Percentiles rank a stretch among this genome's conserved stretches.
These are phyloP conservation scores for Bettongia penicillata DNA, from an alignment of 2,113 vertebrate species.

Conservation along the genomic window DNA sequence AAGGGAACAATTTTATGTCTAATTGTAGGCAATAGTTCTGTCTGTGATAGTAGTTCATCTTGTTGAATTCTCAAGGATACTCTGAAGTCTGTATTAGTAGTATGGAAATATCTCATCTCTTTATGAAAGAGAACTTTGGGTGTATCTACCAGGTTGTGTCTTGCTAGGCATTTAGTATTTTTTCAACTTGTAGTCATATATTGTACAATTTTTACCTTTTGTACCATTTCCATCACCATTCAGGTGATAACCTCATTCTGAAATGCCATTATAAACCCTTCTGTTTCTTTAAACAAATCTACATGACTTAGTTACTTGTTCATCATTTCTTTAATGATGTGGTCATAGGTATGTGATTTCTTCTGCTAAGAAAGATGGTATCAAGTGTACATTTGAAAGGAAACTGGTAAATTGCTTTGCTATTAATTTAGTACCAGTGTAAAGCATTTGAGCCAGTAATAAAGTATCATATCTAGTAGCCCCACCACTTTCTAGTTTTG, in stretches of 20 bases:
- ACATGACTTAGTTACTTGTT: background rate
- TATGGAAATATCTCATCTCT: background rate
- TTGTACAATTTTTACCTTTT: background rate
- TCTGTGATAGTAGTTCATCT: background rate
- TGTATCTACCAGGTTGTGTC: background rate
- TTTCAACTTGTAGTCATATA: background rate
- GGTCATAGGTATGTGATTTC: background rate
- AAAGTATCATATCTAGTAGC: background rate
- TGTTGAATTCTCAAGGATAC: background rate
- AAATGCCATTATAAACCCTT: background rate
- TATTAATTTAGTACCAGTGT: background rate
- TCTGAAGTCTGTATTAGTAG: background rate
- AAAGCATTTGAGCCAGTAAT: background rate
- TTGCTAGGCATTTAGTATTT: background rate
- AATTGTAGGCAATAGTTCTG: background rate
- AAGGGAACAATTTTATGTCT: background rate
- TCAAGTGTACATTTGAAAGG: background rate
- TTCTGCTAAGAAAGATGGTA: background rate
- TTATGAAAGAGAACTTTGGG: background rate
- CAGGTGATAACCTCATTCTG: background rate
- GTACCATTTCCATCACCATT: background rate
- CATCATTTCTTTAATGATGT: background rate
- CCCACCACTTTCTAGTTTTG: background rate
- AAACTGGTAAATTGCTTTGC: background rate
- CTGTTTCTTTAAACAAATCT: background rate